Evolutionary conservation across 2,797 vertebrate genomes (phyloP).

Genomic region (Dendrocincla tyrannina): DNA sequence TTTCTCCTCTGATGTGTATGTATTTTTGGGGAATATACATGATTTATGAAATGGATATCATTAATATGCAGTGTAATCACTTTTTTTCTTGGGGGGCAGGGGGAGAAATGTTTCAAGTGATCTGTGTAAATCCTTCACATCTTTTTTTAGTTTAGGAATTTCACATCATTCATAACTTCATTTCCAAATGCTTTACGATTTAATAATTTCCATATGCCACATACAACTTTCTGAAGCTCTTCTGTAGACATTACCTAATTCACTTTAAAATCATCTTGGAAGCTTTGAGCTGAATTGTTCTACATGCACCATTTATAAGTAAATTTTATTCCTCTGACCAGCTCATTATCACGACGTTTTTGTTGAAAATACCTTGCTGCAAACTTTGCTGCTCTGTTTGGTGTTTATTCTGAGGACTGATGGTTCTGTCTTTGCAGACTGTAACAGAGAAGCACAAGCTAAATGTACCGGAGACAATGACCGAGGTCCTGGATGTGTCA

Average conservation of each 20-base stretch:
- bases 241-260: conserved; percentile 60
- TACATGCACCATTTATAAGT: neutral
- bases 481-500: conserved; percentile 95
- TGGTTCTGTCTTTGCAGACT: conserved; percentile 80
- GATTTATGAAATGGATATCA: neutral
- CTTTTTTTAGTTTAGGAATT: conserved; percentile 43
- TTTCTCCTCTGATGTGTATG: fast-evolving
- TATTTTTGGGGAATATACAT: neutral
- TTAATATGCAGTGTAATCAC: neutral
- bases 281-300: conserved; percentile 18
- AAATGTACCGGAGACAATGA: conserved; percentile 99
- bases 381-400: neutral
- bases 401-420: neutral
- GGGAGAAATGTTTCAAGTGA: neutral
- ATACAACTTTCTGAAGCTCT: conserved; percentile 39
- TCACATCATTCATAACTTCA: conserved; percentile 38
- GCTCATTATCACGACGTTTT: neutral
- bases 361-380: neutral
- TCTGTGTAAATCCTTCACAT: conserved; percentile 28
- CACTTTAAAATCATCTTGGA: conserved; percentile 39
- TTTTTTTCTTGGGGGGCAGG: neutral
- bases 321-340: neutral
- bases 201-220: conserved; percentile 54
- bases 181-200: conserved; percentile 20
- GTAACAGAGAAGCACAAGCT: conserved; percentile 98